Base-by-base conservation (phyloP, 2,797 vertebrate species). In the Halcyon badia region DNA sequence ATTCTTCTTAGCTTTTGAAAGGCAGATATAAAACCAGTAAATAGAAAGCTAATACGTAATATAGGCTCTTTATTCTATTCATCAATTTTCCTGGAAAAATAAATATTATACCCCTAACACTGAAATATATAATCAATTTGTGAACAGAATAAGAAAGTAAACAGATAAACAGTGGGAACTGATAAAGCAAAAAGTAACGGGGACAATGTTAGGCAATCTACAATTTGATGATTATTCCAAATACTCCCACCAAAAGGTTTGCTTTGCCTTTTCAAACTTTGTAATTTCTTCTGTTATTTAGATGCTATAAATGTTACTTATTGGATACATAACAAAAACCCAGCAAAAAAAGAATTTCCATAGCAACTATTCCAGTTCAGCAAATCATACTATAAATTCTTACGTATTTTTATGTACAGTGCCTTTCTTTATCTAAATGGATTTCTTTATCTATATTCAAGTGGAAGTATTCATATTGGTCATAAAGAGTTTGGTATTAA, bases 311-410 rank as follows among this genome's bases (percentile, higher is more conserved):
- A 30, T 52, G 51, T 52, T 52, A 52, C 28, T 52, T 28, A 52
- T 3, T 82, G 51, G 39, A 92, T 37, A 49, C 37, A 31, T 60
- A 93, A 88, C 24, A 69, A 87, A 88, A 87, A 69, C 28, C 22
- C 37, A 89, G 64, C 2, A 25, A 89, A 60, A 57, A 68, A 6
- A 57, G 11, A 41, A 96, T 95, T 91, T 83, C 90, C 93, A 96
- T 64, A 81, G 80, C 90, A 95, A 97, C 83, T 94, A 60, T 79
- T 91, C 75, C 76, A 90, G 57, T 73, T 96, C 48, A 77, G 49
- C 19, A 61, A 71, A 83, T 88, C 24, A 58, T 30, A 66, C 33
- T 11, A 60, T 56, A 44, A 91, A 68, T 70, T 77, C 54, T 57
- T 72, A 65, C 44, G 76, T 57, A 62, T 46, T 94, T 97, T 46